These are phyloP conservation scores for Saguinus oedipus DNA, from an alignment of 2,797 vertebrate genomes.

Conservation along the genomic window DNA sequence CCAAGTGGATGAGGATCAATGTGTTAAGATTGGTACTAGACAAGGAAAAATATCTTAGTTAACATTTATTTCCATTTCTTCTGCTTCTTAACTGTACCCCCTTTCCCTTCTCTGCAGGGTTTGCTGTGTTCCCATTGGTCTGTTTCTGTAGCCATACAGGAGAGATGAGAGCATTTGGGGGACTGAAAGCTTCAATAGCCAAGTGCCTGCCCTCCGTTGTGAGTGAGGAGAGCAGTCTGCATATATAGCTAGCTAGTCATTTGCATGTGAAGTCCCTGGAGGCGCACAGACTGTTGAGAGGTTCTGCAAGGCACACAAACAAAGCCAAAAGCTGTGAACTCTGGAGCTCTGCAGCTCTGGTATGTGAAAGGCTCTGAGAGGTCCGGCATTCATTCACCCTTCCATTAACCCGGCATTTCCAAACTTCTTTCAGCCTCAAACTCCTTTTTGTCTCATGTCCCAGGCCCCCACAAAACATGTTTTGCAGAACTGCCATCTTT, in stretches of 20 bases:
- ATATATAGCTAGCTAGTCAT: background rate
- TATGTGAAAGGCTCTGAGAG: background rate
- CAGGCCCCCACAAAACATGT: background rate
- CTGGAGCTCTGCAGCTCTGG: no score
- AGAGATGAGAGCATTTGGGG: background rate
- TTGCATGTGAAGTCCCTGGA: background rate
- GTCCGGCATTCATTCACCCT: background rate
- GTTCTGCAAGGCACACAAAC: background rate
- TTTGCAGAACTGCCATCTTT: background rate
- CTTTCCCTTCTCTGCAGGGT: background rate
- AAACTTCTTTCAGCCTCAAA: background rate
- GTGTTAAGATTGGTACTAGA: fast-evolving
- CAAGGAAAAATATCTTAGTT: background rate
- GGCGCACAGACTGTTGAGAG: background rate
- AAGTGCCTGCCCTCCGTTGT: fast-evolving
- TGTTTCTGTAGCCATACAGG: background rate
- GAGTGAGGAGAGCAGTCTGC: background rate
- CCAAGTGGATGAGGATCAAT: background rate
- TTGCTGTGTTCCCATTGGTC: background rate
- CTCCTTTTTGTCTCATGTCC: background rate
- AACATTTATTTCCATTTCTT: background rate
- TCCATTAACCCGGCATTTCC: background rate
- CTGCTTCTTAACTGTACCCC: background rate
- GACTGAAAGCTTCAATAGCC: background rate
- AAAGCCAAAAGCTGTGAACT: background rate